Evolutionary conservation across 2,797 vertebrate genomes (phyloP), one percentile per base, ranked within the genome.

Genomic region (Sebastes cheni): DNA sequence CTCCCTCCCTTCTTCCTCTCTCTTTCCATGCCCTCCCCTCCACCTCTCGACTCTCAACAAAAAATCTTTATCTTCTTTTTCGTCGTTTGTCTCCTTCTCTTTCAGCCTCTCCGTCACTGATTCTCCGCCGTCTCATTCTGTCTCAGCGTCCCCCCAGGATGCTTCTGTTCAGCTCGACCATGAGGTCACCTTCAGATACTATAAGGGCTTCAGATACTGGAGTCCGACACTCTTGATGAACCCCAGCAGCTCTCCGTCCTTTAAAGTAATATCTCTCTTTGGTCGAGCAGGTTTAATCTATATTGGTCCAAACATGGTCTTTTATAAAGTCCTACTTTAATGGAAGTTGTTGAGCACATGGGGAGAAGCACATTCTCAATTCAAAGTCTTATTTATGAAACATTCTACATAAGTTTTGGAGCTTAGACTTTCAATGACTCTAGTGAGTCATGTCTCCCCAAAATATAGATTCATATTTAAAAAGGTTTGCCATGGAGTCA

Each of bases 51-150:
- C 77, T 82, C 72, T 10, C 12, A 68, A 80, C 68, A 68, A 84
- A 89, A 86, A 79, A 77, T 30, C 74, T 75, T 81, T 50, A 83
- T 85, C 54, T 72, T 52, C 50, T 80, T 58, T 72, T 72, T 70
- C 30, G 50, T 72, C 18, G 2, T 70, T 70, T 72, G 66, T 55
- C 68, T 66, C 70, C 67, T 50, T 79, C 64, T 79, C 27, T n/a
- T 80, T 69, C 74, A 64, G 23, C 36, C 62, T 29, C 42, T 61
- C 70, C 64, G 39, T 72, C 23, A 6, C 50, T 27, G 9, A 30
- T 23, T 22, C 23, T 62, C 64, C 22, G 4, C 65, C 34, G 52
- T 73, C 78, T 73, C 52, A 8, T 10, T 66, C 56, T 32, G 22
- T 77, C 36, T 27, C 22, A 22, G 52, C 4, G 4, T 77, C 22